phyloP scores from a whole-genome alignment of 2,797 vertebrate genomes.

The Spinus olivaceus region DNA sequence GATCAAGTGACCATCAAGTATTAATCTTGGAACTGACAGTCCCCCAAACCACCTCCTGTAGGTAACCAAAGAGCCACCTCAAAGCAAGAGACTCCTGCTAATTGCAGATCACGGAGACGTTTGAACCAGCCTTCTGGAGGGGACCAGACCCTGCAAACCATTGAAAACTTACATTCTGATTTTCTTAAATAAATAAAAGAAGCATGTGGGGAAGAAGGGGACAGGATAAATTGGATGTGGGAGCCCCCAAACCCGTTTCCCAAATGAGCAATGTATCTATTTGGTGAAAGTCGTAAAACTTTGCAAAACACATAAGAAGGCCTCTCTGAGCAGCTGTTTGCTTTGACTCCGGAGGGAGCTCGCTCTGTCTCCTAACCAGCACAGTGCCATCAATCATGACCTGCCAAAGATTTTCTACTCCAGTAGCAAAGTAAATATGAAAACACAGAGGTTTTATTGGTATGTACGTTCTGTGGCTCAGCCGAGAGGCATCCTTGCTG shows the following conservation, averaged over 20 bases:
- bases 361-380: slow-evolving; percentile 45
- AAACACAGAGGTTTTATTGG: slow-evolving; percentile 32
- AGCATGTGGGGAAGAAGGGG: slow-evolving; percentile 42
- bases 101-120: slow-evolving; percentile 21
- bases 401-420: slow-evolving; percentile 56
- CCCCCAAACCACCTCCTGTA: neutral
- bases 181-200: slow-evolving; percentile 53
- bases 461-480: neutral
- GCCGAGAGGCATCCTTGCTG: neutral
- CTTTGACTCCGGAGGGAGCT: slow-evolving; percentile 50
- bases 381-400: slow-evolving; percentile 45
- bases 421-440: slow-evolving; percentile 55
- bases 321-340: slow-evolving; percentile 52
- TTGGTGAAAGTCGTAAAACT: slow-evolving; percentile 53
- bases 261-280: slow-evolving; percentile 39
- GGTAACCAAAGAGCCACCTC: slow-evolving; percentile 39
- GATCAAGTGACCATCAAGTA: neutral
- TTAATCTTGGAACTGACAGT: neutral
- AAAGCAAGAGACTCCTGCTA: slow-evolving; percentile 14
- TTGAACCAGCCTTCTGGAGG: neutral
- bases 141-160: neutral
- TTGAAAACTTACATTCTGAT: neutral
- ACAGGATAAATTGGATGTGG: slow-evolving; percentile 52
- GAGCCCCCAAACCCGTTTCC: slow-evolving; percentile 52
- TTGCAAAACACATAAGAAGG: slow-evolving; percentile 40